Base-by-base conservation (phyloP, 2,888 invertebrate genomes). In the Tridacna gigas region DNA sequence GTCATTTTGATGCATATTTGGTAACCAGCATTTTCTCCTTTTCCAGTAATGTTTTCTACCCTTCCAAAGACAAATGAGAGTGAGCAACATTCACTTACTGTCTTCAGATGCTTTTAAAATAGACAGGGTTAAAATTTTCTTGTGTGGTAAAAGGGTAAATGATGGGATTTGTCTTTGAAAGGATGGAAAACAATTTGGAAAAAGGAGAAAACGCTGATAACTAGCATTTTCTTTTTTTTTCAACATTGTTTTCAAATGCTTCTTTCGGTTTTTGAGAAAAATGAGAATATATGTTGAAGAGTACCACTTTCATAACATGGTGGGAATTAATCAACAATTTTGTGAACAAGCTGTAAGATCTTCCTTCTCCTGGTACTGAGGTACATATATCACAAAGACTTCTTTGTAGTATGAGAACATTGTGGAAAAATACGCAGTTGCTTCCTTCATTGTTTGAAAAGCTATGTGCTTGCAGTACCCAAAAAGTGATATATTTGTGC, bases 11-110 rank as follows among this genome's bases (percentile, higher is more conserved):
- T 18, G 56, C 18, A 56, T 18, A 56, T 56, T 9, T 67, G 13
- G n/a, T 67, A 37, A 25, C 25, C 13, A 63, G 63, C 67, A 67
- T 20, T 67, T 67, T 20, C 28, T 25, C 63, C 26, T 63, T 63
- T 63, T 63, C 4, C 63, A 4, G 9, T 22, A 63, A 63, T 63
- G 25, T 63, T 22, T 63, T 63, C 63, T 63, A 3, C 26, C 20
- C 18, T 56, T 56, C 56, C 15, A 3, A 5, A 56, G 9, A 20
- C 20, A 56, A 56, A 56, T 56, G 2, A 5, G 5, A 56, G 3
- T 56, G 56, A 56, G 56, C 3, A 51, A 51, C 15, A 20, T 56
- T 56, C 56, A 9, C 2, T 3, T 20, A 5, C 9, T 56, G 15
- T 56, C 18, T 56, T 20, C 56, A 56, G 11, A 56, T 56, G 15